Evolutionary conservation across 2,113 vertebrate genomes (phyloP).

Genomic region (Chionis minor): DNA sequence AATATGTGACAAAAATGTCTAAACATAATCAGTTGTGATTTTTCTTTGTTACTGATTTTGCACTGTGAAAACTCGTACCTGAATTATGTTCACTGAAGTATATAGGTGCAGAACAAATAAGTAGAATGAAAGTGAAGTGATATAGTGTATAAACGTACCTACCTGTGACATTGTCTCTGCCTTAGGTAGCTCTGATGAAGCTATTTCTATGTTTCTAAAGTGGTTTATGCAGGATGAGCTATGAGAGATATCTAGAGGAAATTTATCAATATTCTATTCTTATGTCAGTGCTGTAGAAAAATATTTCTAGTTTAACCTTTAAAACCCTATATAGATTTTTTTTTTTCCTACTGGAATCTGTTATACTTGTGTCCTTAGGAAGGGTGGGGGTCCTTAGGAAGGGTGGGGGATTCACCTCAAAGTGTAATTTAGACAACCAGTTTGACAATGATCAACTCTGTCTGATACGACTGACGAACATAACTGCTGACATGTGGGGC

Average conservation of each 20-base stretch:
- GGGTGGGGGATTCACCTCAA: not conserved
- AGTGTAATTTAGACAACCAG: not conserved
- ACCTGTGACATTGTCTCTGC: not conserved
- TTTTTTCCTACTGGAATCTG: not conserved
- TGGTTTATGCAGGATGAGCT: not conserved
- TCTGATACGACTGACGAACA: not conserved
- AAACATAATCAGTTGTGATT: not conserved
- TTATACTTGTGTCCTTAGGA: not conserved
- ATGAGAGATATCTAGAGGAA: not conserved
- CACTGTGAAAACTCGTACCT: not conserved
- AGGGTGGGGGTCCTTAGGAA: not conserved
- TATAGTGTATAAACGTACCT: not conserved
- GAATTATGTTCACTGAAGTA: not conserved
- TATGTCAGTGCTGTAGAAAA: not conserved
- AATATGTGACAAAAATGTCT: not conserved
- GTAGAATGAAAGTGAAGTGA: not conserved
- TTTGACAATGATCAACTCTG: not conserved
- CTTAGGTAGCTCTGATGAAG: not conserved
- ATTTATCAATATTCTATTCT: not conserved
- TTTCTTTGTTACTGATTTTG: not conserved
- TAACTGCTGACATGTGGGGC: not conserved
- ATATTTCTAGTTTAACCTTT: not conserved
- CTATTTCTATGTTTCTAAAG: not conserved
- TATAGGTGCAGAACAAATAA: not conserved
- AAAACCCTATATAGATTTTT: accelerated